A percentile compares a stretch with the other conserved stretches of the same genome.
phyloP scores from a whole-genome alignment of 2,113 vertebrate species.

The Lampris incognitus region DNA sequence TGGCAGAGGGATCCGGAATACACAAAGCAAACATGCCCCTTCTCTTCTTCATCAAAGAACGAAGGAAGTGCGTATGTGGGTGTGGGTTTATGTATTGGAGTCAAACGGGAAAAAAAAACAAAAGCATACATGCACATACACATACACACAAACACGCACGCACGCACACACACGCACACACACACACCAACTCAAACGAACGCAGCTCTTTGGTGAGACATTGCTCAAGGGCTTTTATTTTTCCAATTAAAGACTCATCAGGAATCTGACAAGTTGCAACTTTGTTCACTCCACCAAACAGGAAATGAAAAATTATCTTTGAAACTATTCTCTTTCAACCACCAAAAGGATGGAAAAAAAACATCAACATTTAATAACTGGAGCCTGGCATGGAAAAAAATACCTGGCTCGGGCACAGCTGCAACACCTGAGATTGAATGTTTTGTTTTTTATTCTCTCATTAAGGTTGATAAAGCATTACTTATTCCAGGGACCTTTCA shows the following conservation, averaged over 20 bases:
- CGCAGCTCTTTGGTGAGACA: slow-evolving; percentile 41
- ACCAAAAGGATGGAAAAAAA: neutral
- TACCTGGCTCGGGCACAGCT: neutral
- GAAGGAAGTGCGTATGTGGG: slow-evolving; percentile 1
- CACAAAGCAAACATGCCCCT: slow-evolving; percentile 63
- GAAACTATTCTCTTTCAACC: slow-evolving; percentile 45
- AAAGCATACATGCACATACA: neutral
- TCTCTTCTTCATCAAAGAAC: slow-evolving; percentile 52
- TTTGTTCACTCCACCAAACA: slow-evolving; percentile 52
- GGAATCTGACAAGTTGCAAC: slow-evolving; percentile 54
- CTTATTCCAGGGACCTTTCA: neutral
- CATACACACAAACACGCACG: neutral
- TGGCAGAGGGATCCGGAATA: slow-evolving; percentile 59
- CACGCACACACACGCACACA: slow-evolving; percentile 16
- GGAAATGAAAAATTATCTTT: slow-evolving; percentile 65
- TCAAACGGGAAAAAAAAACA: neutral
- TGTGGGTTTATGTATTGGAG: slow-evolving; percentile 6
- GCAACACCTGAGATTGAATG: too few relatives aligned
- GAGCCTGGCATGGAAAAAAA: slow-evolving; percentile 33
- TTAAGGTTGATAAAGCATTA: neutral
- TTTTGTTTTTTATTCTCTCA: neutral
- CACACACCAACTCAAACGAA: slow-evolving; percentile 34
- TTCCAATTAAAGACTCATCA: slow-evolving; percentile 59
- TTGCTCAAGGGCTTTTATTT: slow-evolving; percentile 53
- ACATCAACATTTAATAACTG: slow-evolving; percentile 7